These are phyloP conservation scores for Halesus radiatus DNA, from an alignment of 1,140 invertebrate genomes.

Conservation along the genomic window DNA sequence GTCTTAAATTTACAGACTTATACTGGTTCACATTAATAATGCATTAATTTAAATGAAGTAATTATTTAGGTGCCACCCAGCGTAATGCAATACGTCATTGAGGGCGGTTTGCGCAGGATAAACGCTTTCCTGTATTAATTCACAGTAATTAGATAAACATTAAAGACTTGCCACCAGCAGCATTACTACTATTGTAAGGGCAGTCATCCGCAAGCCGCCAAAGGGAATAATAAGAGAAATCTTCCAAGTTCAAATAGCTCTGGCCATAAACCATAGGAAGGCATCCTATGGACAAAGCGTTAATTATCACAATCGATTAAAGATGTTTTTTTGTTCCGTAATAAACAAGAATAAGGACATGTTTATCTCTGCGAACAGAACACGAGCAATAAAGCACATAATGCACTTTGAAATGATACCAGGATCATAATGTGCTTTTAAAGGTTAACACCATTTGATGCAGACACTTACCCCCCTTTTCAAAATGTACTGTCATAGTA, in stretches of 20 bases:
- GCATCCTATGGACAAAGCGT: conserved; percentile 13
- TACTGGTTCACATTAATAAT: too few species aligned
- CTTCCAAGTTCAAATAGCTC: background rate
- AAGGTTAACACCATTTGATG: too few species aligned
- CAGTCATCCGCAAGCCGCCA: background rate
- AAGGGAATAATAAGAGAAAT: background rate
- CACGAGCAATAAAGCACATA: too few species aligned
- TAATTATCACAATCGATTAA: conserved; percentile 38
- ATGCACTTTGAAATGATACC: too few species aligned
- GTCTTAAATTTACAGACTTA: too few species aligned
- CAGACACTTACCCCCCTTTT: too few species aligned
- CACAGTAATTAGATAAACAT: conserved; percentile 12
- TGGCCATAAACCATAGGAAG: background rate
- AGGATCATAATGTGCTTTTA: too few species aligned
- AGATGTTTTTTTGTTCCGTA: conserved; percentile 2
- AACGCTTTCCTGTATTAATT: conserved; percentile 28
- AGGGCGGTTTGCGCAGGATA: conserved; percentile 3
- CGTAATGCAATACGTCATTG: background rate
- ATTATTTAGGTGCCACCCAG: too few species aligned
- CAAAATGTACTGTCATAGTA: too few species aligned
- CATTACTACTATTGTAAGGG: too few species aligned
- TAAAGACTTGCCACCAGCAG: background rate
- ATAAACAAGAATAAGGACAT: background rate
- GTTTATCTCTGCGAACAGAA: too few species aligned
- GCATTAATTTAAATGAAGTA: too few species aligned